A percentile compares a stretch with the other conserved stretches of the same genome.
phyloP scores from a whole-genome alignment of 2,113 vertebrate genomes.

The Polyodon spathula region DNA sequence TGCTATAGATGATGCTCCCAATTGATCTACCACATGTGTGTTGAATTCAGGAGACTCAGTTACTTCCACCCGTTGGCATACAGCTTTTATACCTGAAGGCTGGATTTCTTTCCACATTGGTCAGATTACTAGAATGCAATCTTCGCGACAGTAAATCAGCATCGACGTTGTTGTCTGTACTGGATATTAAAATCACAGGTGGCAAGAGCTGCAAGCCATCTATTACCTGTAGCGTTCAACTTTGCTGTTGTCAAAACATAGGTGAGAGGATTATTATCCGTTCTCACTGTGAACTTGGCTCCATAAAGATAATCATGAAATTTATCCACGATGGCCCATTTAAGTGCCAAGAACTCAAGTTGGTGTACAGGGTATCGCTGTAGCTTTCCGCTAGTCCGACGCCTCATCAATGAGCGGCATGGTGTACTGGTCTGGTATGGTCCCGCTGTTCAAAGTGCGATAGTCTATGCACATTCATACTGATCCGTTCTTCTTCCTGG shows the following conservation, averaged over 20 bases:
- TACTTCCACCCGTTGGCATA: not conserved
- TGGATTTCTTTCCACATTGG: not conserved
- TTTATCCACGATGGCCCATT: slow-evolving; percentile 1
- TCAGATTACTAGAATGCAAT: not conserved
- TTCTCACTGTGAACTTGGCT: not conserved
- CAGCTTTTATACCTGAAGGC: not conserved
- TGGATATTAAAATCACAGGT: not conserved
- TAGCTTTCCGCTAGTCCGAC: not conserved
- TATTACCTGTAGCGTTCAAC: not conserved
- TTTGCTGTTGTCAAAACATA: not conserved
- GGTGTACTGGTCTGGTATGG: not conserved
- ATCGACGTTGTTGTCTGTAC: not conserved
- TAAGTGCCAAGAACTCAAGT: not conserved
- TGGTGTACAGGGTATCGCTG: not conserved
- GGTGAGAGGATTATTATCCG: not conserved
- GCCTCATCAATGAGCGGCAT: not conserved
- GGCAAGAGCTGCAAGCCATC: not conserved
- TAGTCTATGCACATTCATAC: too few relatives aligned
- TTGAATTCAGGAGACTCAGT: not conserved
- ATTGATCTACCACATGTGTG: not conserved
- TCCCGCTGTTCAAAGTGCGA: not conserved
- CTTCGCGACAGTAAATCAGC: not conserved
- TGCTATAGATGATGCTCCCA: not conserved
- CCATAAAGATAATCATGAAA: slow-evolving; percentile 15
- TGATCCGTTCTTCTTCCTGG: too few relatives aligned